A percentile compares a stretch with the other conserved stretches of the same genome.
Conservation (phyloP, 2,888 invertebrate species). For the Rambutsinella grinnellia region DNA sequence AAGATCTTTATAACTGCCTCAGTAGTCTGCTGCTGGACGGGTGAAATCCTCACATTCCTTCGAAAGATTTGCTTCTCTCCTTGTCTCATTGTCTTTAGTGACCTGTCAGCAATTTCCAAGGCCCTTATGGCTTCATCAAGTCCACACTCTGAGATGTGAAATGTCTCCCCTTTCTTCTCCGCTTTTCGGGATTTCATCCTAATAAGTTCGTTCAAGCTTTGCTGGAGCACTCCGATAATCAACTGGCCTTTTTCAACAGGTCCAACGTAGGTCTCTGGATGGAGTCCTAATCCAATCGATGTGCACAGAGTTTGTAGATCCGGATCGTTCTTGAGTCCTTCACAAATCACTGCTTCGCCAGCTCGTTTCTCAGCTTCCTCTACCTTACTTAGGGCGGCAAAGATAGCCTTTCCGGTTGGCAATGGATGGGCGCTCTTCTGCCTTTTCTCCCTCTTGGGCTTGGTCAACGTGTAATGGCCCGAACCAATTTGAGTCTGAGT, state of each 20-base stretch:
- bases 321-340: slow-evolving; percentile 19
- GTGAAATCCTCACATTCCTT: too few species aligned
- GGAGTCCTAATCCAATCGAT: slow-evolving; percentile 5
- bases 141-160: slow-evolving; percentile 20
- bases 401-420: too few species aligned
- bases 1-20: slow-evolving; percentile 26
- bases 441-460: too few species aligned
- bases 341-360: too few species aligned
- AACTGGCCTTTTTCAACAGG: slow-evolving; percentile 31
- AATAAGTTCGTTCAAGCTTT: slow-evolving; percentile 10
- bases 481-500: too few species aligned
- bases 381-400: too few species aligned
- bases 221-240: slow-evolving; percentile 16
- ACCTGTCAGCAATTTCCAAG: slow-evolving; percentile 24
- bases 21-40: slow-evolving; percentile 5
- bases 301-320: slow-evolving; percentile 11
- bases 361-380: too few species aligned
- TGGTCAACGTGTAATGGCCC: too few species aligned
- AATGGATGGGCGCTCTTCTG: too few species aligned
- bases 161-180: slow-evolving; percentile 4
- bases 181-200: slow-evolving; percentile 9
- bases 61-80: slow-evolving; percentile 12
- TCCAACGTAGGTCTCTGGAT: slow-evolving; percentile 13
- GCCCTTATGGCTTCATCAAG: slow-evolving; percentile 16
- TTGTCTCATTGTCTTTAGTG: slow-evolving; percentile 21